Conservation (phyloP, 2,113 vertebrate species). For the Tautogolabrus adspersus region DNA sequence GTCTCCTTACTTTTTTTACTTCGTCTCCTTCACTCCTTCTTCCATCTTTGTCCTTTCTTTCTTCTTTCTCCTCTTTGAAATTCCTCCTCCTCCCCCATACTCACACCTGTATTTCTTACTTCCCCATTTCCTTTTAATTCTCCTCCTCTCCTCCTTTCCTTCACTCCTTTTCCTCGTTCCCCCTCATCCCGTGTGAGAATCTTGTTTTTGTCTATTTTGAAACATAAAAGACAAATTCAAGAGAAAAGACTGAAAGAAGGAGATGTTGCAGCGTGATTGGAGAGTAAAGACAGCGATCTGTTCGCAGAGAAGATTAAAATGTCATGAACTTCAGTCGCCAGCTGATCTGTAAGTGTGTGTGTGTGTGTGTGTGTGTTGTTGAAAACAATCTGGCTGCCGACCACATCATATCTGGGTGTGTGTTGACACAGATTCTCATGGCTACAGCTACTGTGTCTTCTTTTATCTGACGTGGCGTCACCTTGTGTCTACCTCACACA, state of each 20-base stretch:
- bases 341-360: slow-evolving; percentile 19
- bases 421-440: background rate
- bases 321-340: slow-evolving; percentile 7
- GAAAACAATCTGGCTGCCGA: background rate
- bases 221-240: background rate
- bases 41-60: background rate
- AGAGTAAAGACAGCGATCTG: slow-evolving; percentile 9
- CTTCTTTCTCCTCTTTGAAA: no score
- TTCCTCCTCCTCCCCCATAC: background rate
- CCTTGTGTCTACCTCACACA: background rate
- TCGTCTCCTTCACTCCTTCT: background rate
- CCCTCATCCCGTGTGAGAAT: no score
- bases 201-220: background rate
- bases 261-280: slow-evolving; percentile 3
- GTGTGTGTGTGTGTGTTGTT: slow-evolving; percentile 6
- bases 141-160: background rate
- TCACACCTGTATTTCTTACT: background rate
- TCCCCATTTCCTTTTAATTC: background rate
- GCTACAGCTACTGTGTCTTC: background rate
- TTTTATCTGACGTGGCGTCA: slow-evolving; percentile 10
- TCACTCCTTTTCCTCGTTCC: background rate
- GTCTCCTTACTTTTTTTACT: no score
- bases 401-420: background rate
- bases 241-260: background rate
- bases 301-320: slow-evolving; percentile 34